Percentiles rank a stretch among this genome's conserved stretches.
These are phyloP conservation scores for Upupa epops DNA, from an alignment of 2,113 vertebrate species.

Conservation along the genomic window DNA sequence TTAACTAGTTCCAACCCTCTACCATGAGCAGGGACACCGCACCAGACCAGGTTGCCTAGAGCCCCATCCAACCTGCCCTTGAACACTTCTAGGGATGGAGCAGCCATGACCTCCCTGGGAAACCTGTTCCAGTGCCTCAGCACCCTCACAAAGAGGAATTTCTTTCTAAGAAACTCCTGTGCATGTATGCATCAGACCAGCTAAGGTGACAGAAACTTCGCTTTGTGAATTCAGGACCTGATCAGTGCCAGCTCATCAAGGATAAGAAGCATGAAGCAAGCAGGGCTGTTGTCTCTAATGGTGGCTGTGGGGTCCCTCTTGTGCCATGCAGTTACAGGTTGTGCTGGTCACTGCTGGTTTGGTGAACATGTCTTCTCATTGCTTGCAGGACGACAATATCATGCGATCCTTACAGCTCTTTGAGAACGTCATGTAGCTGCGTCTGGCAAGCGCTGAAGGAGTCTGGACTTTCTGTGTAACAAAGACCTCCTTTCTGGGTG, in stretches of 20 bases:
- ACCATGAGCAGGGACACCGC: too few relatives aligned
- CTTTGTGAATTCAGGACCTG: background rate
- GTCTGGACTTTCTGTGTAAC: constrained; percentile 50
- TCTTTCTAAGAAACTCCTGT: background rate
- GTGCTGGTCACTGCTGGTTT: background rate
- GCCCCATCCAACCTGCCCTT: too few relatives aligned
- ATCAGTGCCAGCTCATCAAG: background rate
- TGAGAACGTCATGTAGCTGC: constrained; percentile 91
- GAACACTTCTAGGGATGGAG: too few relatives aligned
- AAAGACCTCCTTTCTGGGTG: constrained; percentile 63
- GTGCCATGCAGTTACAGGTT: fast-evolving
- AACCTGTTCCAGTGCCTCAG: too few relatives aligned
- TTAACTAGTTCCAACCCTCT: too few relatives aligned
- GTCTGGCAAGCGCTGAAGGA: background rate
- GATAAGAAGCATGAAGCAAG: background rate
- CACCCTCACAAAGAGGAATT: too few relatives aligned
- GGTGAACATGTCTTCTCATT: background rate
- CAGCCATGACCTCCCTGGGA: too few relatives aligned
- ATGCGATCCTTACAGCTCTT: constrained; percentile 96
- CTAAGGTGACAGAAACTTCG: background rate
- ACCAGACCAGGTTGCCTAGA: too few relatives aligned
- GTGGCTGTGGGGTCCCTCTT: background rate
- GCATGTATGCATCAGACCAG: background rate
- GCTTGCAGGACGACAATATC: constrained; percentile 93
- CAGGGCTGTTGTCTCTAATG: background rate